Evolutionary conservation across 2,113 vertebrate genomes (phyloP), one percentile per base, ranked within the genome.

Genomic region (Amazona guildingii): DNA sequence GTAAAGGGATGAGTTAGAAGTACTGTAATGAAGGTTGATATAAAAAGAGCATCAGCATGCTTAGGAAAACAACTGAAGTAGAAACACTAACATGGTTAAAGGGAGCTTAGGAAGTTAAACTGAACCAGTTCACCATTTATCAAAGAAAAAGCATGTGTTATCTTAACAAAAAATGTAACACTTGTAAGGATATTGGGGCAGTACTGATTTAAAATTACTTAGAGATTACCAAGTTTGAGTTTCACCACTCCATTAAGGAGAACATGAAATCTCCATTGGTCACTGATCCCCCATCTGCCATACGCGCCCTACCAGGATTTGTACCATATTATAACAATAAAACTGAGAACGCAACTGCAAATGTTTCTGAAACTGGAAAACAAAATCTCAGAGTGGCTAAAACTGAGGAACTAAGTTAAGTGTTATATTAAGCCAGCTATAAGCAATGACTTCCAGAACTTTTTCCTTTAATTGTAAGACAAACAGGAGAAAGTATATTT

Each of bases 241-340:
- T 35, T 43, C 51, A 43, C 5, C 14, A 28, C 17, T 54, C 62
- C 33, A 27, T 13, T 67, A 79, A 46, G 12, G 37, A 91, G 35
- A 68, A 43, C 19, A 27, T 72, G 25, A 57, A 12, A n/a, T 25
- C 67, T 77, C 31, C 3, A 2, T 35, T n/a, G 73, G 33, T 49
- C 52, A 64, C 18, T 1, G 0, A 19, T 57, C 21, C 13, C 13
- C n/a, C 27, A 27, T 29, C 11, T 70, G 28, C 13, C 51, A 61
- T 19, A 49, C 5, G 46, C 7, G 25, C 72, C 39, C 52, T 33
- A 81, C 20, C 75, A 76, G 16, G 63, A 35, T 20, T 54, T 55
- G 16, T 0, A 0, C 46, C n/a, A 43, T 7, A 14, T 24, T 44
- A 10, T 21, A 75, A 57, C 5, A 7, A 29, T 37, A 72, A 61